phyloP scores from a whole-genome alignment of 1,140 invertebrate species.

The Pseudomyrmex sp. region DNA sequence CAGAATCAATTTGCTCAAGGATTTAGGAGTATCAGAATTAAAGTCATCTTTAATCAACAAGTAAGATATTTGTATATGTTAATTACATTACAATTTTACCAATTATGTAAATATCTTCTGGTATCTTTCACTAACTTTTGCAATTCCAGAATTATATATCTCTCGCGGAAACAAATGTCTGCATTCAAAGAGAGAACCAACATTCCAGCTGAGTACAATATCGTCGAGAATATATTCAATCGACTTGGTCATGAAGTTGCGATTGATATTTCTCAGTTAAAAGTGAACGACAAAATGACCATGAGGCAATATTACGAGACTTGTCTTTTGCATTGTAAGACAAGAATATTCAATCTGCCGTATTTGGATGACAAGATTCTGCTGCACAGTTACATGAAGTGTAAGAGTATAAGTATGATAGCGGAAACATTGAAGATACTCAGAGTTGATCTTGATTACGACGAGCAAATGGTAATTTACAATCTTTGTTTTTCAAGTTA shows the following conservation, averaged over 20 bases:
- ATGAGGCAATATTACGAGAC: slow-evolving; percentile 77
- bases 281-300: slow-evolving; percentile 77
- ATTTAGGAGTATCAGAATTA: slow-evolving; percentile 63
- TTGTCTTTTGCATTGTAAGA: slow-evolving; percentile 81
- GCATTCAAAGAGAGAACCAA: slow-evolving; percentile 77
- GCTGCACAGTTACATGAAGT: slow-evolving; percentile 75
- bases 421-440: slow-evolving; percentile 66
- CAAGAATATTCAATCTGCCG: slow-evolving; percentile 78
- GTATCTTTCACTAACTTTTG: slow-evolving; percentile 49
- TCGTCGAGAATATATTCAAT: slow-evolving; percentile 83
- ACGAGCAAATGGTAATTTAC: slow-evolving; percentile 4
- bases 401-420: slow-evolving; percentile 83
- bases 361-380: slow-evolving; percentile 80
- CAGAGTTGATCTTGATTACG: slow-evolving; percentile 8
- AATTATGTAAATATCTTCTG: not conserved
- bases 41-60: not conserved
- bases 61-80: not conserved
- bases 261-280: slow-evolving; percentile 80
- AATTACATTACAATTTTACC: not conserved
- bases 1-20: slow-evolving; percentile 69
- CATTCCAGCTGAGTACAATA: slow-evolving; percentile 76
- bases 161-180: slow-evolving; percentile 8
- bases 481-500: not conserved
- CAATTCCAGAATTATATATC: slow-evolving; percentile 3
- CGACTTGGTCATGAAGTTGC: slow-evolving; percentile 68